A percentile compares a stretch with the other conserved stretches of the same genome.
These are phyloP conservation scores for Brachyptera risi DNA, from an alignment of 2,888 invertebrate genomes.

Conservation along the genomic window DNA sequence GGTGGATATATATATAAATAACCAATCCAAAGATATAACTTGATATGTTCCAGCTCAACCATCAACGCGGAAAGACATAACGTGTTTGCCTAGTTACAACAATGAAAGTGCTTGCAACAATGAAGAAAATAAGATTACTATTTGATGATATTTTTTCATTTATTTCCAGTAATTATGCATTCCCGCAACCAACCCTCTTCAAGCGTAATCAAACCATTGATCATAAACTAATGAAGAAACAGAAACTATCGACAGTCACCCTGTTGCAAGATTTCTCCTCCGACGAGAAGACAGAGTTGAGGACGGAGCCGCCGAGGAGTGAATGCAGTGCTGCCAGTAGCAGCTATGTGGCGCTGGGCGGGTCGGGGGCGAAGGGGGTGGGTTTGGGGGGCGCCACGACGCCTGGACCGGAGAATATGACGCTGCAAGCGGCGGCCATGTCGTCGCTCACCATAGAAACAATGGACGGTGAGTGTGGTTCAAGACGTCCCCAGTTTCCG, in stretches of 20 bases:
- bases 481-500: no score
- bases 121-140: no score
- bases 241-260: not conserved
- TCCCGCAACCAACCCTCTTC: slow-evolving; percentile 46
- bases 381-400: slow-evolving; percentile 7
- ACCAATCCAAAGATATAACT: no score
- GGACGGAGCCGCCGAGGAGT: not conserved
- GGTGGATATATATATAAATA: no score
- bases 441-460: slow-evolving; percentile 15
- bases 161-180: slow-evolving; percentile 44
- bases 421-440: slow-evolving; percentile 38
- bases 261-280: not conserved
- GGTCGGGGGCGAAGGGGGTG: not conserved
- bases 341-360: slow-evolving; percentile 4
- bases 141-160: slow-evolving; percentile 29
- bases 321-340: slow-evolving; percentile 2
- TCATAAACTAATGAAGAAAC: slow-evolving; percentile 55
- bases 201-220: slow-evolving; percentile 56
- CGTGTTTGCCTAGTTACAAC: no score
- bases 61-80: no score
- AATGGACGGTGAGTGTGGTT: not conserved
- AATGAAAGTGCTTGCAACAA: no score
- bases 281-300: not conserved
- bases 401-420: slow-evolving; percentile 33
- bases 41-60: no score